Evolutionary conservation across 2,113 vertebrate species (phyloP).

Genomic region (Aphelocoma coerulescens): DNA sequence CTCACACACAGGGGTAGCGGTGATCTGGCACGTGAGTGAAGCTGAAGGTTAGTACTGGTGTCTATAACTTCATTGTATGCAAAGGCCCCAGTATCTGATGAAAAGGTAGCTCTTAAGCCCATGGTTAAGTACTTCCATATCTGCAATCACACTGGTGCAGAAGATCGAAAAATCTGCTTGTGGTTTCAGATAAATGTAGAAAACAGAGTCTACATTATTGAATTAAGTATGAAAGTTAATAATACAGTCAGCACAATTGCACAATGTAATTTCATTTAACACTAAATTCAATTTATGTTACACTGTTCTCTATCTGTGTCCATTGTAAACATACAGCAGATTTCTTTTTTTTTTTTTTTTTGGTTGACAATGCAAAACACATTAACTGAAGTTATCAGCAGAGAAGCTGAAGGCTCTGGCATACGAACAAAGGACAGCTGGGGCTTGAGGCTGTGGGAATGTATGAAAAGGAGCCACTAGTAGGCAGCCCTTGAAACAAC

Average conservation of each 20-base stretch:
- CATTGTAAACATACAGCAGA: neutral
- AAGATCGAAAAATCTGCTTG: neutral
- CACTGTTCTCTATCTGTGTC: neutral
- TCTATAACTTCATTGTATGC: neutral
- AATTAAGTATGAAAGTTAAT: conserved; percentile 40
- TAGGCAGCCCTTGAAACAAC: neutral
- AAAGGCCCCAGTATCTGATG: neutral
- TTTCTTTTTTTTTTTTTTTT: neutral
- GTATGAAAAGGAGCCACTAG: neutral
- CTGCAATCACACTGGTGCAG: neutral
- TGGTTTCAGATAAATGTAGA: neutral
- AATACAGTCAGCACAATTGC: conserved; percentile 5
- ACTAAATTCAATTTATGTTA: conserved; percentile 39
- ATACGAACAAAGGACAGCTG: neutral
- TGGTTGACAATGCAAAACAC: conserved; percentile 15
- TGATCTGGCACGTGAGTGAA: neutral
- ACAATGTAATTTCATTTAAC: conserved; percentile 14
- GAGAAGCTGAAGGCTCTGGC: conserved; percentile 11
- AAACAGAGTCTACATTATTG: conserved; percentile 12
- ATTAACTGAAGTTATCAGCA: neutral
- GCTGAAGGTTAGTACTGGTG: neutral
- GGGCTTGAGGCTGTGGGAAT: neutral
- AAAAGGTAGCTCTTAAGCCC: neutral
- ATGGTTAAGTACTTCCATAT: neutral
- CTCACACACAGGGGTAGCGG: neutral